Evolutionary conservation across 2,113 vertebrate species (phyloP), one percentile per base, ranked within the genome.

Genomic region (Apus apus): DNA sequence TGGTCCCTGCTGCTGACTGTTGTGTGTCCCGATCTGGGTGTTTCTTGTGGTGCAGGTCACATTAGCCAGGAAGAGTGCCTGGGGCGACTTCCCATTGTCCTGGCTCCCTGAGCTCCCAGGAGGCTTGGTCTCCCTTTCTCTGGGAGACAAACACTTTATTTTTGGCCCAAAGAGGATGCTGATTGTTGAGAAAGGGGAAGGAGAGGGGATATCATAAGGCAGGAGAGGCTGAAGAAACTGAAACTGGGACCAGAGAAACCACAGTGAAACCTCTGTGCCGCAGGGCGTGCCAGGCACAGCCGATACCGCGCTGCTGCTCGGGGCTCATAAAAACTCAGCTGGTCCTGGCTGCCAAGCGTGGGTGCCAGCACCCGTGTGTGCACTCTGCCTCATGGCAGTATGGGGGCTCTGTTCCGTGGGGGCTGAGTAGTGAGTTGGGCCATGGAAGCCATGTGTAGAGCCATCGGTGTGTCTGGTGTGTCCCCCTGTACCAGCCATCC

Each of bases 381-480:
- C 48, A 4, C 54, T 60, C 58, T 76, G 82, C 46, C 51, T 64
- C 46, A 2, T 4, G 40, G 48, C 9, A 16, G 27, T 3, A 16
- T 3, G 1, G 36, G 11, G n/a, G 26, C 60, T 82, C 70, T 56
- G 91, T 38, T 60, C 87, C 0, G 0, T 2, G 3, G 5, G 65
- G 64, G 46, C 68, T n/a, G 54, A 80, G 66, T 43, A 13, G 46
- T 1, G 2, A 13, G 34, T 58, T 30, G 51, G 73, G 78, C 50
- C 50, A 50, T 22, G 50, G 50, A 22, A 50, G 11, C 50, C 2
- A 0, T 2, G 20, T 50, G 10, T 13, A 27, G 60, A 85, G 51
- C 30, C 8, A 6, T 23, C 0, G 0, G 27, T 0, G 3, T 73
- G 25, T 50, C 25, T 0, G 0, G 27, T 0, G 3, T 70, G 22